These are phyloP conservation scores for Stegophylla sp. DNA, from an alignment of 2,888 invertebrate genomes.

Conservation along the genomic window DNA sequence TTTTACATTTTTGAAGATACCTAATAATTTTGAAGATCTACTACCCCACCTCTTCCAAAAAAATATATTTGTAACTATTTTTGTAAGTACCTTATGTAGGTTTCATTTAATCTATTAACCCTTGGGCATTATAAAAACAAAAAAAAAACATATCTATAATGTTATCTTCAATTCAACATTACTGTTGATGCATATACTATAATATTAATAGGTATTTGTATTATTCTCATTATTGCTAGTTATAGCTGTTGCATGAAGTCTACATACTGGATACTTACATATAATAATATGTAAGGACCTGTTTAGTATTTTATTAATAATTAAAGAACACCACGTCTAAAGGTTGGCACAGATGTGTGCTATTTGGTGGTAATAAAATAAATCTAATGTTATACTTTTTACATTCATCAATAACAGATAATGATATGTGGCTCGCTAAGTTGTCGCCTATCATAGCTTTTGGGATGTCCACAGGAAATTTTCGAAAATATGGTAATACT, in stretches of 20 bases:
- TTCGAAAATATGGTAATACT: neutral
- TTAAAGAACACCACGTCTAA: slow-evolving; percentile 11
- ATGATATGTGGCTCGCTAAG: slow-evolving; percentile 1
- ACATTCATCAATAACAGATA: neutral
- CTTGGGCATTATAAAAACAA: neutral
- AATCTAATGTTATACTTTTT: slow-evolving; percentile 3
- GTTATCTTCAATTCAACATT: slow-evolving; percentile 34
- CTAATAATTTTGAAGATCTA: neutral
- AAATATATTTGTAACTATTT: neutral
- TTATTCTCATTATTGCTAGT: neutral
- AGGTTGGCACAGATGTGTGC: slow-evolving; percentile 17
- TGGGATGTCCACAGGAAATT: neutral
- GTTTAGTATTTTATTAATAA: neutral
- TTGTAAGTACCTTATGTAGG: slow-evolving; percentile 5
- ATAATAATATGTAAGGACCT: neutral
- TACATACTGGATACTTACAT: neutral
- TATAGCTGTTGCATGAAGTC: neutral
- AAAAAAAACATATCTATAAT: slow-evolving; percentile 20
- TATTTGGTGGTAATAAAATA: slow-evolving; percentile 17
- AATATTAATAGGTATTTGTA: neutral
- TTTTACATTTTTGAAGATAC: neutral
- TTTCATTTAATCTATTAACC: neutral
- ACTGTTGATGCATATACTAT: slow-evolving; percentile 1
- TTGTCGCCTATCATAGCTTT: slow-evolving; percentile 22
- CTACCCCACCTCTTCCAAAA: neutral